Evolutionary conservation across 2,113 vertebrate genomes (phyloP).

Genomic region (Pristiophorus japonicus): DNA sequence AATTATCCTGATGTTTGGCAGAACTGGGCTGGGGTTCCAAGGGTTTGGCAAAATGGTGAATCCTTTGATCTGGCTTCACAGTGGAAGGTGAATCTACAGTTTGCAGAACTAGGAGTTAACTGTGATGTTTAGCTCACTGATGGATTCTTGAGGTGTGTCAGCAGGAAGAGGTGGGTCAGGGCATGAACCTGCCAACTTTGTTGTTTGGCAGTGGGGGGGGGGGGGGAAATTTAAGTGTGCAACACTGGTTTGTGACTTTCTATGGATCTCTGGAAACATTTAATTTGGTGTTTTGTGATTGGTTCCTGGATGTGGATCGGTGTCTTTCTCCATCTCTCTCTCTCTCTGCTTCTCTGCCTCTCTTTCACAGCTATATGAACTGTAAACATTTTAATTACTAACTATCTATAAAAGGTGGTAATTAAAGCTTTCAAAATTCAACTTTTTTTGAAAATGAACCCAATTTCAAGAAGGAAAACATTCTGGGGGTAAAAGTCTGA

Average conservation of each 20-base stretch:
- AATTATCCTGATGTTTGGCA: no score
- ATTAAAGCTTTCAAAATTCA: background rate
- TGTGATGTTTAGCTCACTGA: background rate
- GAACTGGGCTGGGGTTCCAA: background rate
- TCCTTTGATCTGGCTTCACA: background rate
- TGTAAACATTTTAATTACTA: no score
- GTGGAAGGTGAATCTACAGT: background rate
- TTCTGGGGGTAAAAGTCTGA: background rate
- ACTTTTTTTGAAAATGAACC: background rate
- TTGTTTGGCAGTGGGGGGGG: background rate
- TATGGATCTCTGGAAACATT: background rate
- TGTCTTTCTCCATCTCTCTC: background rate
- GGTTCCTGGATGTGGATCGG: background rate
- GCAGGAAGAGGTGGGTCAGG: background rate
- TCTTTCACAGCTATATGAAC: background rate
- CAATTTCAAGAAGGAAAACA: background rate
- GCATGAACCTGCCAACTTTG: background rate
- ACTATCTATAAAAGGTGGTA: background rate
- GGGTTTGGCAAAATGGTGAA: background rate
- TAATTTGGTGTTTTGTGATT: background rate
- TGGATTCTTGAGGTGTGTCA: background rate
- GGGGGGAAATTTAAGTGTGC: background rate
- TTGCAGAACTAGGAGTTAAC: background rate
- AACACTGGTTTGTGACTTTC: background rate
- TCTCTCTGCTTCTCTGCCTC: background rate